A percentile compares a stretch with the other conserved stretches of the same genome.
Evolutionary conservation across 2,888 invertebrate genomes (phyloP).

Genomic region (Troides oblongomaculatus): DNA sequence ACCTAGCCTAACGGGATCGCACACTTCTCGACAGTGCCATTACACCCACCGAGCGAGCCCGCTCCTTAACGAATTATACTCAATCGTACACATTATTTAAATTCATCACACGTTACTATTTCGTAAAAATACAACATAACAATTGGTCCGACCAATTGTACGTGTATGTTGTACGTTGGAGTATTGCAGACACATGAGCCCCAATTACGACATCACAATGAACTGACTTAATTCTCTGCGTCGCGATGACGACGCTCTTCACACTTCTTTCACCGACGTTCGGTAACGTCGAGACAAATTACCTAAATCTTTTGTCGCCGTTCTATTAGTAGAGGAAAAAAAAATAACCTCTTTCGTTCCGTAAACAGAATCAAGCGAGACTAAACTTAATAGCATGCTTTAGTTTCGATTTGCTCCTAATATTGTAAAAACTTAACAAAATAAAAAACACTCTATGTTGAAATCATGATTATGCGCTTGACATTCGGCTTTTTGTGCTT

Average conservation of each 20-base stretch:
- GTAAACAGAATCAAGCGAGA: conserved; percentile 33
- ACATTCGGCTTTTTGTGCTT: background rate
- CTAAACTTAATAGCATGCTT: conserved; percentile 29
- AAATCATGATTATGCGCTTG: conserved; percentile 2
- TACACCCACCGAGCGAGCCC: conserved; percentile 43
- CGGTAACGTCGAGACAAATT: conserved; percentile 50
- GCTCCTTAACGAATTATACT: background rate
- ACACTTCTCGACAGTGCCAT: conserved; percentile 59
- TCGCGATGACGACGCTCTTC: conserved; percentile 49
- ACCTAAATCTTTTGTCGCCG: conserved; percentile 37
- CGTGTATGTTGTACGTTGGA: conserved; percentile 18
- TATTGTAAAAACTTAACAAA: conserved; percentile 9
- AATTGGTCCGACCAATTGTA: background rate
- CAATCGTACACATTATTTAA: conserved; percentile 23
- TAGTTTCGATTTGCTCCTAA: conserved; percentile 27
- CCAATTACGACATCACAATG: conserved; percentile 45
- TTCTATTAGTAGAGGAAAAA: conserved; percentile 30
- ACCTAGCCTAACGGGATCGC: conserved; percentile 72
- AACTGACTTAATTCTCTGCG: conserved; percentile 46
- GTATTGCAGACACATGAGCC: conserved; percentile 25
- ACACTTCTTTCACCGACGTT: conserved; percentile 35
- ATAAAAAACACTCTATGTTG: background rate
- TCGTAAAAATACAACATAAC: conserved; percentile 6
- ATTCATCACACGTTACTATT: conserved; percentile 21
- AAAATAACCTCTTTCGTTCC: conserved; percentile 40